A percentile compares a stretch with the other conserved stretches of the same genome.
phyloP scores from a whole-genome alignment of 2,888 invertebrate species.

The Tiphia femorata region DNA sequence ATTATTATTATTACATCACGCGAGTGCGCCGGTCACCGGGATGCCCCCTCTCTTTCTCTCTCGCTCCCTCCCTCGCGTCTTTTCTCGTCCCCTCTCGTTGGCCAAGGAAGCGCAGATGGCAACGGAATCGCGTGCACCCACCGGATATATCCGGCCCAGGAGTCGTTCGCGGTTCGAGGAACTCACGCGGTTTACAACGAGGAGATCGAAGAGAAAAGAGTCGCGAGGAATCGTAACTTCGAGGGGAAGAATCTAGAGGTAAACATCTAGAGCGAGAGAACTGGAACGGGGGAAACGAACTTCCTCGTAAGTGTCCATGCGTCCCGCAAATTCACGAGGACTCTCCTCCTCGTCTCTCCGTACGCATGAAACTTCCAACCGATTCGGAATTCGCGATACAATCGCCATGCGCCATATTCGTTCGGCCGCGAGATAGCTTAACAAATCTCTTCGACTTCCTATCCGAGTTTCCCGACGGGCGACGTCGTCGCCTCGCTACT shows the following conservation, averaged over 20 bases:
- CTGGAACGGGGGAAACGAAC: too few species aligned
- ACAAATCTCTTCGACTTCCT: too few species aligned
- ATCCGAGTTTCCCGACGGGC: not conserved
- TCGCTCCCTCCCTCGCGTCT: not conserved
- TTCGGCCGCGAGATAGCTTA: too few species aligned
- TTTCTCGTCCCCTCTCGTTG: slow-evolving; percentile 19
- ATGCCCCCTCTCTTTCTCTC: not conserved
- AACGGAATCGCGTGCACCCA: slow-evolving; percentile 33
- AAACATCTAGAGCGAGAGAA: too few species aligned
- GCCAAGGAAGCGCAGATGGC: slow-evolving; percentile 46
- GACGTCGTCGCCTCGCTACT: slow-evolving; percentile 1
- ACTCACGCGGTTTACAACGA: not conserved
- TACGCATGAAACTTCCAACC: too few species aligned
- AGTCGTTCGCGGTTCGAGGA: not conserved
- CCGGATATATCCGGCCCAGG: slow-evolving; percentile 19
- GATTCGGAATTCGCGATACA: too few species aligned
- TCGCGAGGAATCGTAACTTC: too few species aligned
- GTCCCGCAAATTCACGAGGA: too few species aligned
- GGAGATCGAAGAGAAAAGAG: not conserved
- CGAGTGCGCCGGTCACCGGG: slow-evolving; percentile 29
- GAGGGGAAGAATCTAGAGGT: too few species aligned
- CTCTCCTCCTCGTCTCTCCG: too few species aligned
- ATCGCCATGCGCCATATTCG: too few species aligned
- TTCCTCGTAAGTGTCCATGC: too few species aligned
- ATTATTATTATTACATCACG: slow-evolving; percentile 49